Base-by-base conservation (phyloP, 1,140 invertebrate species). In the Tetranychus urticae region DNA sequence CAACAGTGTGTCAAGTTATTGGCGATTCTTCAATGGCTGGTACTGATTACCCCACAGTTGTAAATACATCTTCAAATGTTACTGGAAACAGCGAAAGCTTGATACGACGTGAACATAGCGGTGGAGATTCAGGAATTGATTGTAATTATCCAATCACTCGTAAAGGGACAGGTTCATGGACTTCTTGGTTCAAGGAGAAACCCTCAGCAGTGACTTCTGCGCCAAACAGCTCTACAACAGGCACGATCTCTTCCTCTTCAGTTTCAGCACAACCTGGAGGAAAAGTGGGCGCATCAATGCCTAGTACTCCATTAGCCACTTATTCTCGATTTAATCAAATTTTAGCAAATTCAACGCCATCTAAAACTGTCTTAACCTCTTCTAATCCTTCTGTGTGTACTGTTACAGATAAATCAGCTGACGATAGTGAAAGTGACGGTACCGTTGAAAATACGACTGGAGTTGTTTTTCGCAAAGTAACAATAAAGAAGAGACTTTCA, bases 381-480 rank as follows among this genome's bases (percentile, higher is more conserved):
- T 46, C 56, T 10, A 42, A 46, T 1, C 36, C 63, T 50, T 60
- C 63, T 60, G 56, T 42, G 5, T 42, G 10, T 62, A 35, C n/a
- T n/a, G 36, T 57, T 45, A 23, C 23, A 23, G n/a, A 33, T 34
- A 39, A 52, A 42, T 56, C 46, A 42, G 10, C 47, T 23, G 23
- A 59, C 4, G 33, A 14, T 14, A 58, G 57, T 52, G 62, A 61
- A n/a, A 65, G 61, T 23, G 69, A 70, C 50, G 65, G 60, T 59
- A 74, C 74, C 62, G 70, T 72, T 31, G 73, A 75, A 60, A 69
- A 71, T 4, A 59, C 70, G 7, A 72, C 70, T 61, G 72, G 72
- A 23, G 70, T 73, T 23, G 69, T 77, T 23, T 77, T 77, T 63
- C 67, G 73, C 37, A 77, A 76, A 69, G 74, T 77, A 45, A 75